phyloP scores from a whole-genome alignment of 2,888 invertebrate species.

The Phragmatobia fuliginosa region DNA sequence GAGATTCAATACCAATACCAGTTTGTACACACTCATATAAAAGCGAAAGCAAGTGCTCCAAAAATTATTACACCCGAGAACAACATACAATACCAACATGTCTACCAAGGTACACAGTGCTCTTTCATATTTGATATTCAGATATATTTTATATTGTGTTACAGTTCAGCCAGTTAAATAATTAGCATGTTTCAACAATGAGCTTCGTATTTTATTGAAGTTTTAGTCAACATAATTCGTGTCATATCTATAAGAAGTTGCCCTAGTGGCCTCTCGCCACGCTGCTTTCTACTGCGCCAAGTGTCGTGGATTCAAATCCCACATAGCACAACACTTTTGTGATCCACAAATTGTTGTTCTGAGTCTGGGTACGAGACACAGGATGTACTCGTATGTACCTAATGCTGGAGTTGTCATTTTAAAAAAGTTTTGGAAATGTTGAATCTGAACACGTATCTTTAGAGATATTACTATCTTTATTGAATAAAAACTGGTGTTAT shows the following conservation, averaged over 20 bases:
- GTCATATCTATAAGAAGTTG: neutral
- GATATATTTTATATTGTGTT: constrained; percentile 7
- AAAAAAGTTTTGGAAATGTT: neutral
- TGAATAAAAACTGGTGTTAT: neutral
- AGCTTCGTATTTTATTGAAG: neutral
- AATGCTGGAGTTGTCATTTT: no score
- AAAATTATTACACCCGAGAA: constrained; percentile 75
- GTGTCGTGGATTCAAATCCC: no score
- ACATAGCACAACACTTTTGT: no score
- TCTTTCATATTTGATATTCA: constrained; percentile 29
- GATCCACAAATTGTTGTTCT: no score
- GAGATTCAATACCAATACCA: constrained; percentile 69
- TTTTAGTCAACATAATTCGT: neutral
- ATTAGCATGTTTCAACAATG: neutral
- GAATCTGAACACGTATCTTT: neutral
- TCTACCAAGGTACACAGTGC: constrained; percentile 75
- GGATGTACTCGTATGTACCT: no score
- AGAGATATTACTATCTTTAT: neutral
- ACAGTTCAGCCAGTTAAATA: neutral
- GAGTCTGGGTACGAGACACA: no score
- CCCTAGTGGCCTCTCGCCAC: no score
- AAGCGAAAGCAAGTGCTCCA: constrained; percentile 76
- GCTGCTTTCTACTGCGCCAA: no score
- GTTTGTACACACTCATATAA: constrained; percentile 74
- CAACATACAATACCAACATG: constrained; percentile 78